Percentiles rank a stretch among this genome's conserved stretches.
These are phyloP conservation scores for Cactoblastis cactorum DNA, from an alignment of 2,888 invertebrate genomes.

Conservation along the genomic window DNA sequence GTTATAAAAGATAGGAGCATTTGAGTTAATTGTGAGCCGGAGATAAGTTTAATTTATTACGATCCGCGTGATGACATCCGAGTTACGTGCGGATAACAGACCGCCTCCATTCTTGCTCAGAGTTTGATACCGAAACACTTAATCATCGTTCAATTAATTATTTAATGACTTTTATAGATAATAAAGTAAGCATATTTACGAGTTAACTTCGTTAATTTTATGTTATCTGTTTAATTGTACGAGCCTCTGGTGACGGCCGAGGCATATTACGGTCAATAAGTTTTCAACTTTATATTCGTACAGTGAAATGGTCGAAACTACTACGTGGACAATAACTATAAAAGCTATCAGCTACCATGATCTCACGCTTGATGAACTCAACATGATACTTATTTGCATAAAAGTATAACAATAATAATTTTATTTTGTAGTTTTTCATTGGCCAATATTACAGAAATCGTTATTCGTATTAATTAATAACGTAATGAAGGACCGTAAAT, in stretches of 20 bases:
- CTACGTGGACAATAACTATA: slow-evolving; percentile 6
- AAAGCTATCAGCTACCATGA: slow-evolving; percentile 2
- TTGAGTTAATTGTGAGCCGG: slow-evolving; percentile 8
- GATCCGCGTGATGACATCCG: slow-evolving; percentile 50
- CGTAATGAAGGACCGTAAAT: too few relatives aligned
- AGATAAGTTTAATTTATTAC: slow-evolving; percentile 29
- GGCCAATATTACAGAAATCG: too few relatives aligned
- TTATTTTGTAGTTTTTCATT: too few relatives aligned
- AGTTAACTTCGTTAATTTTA: slow-evolving; percentile 70
- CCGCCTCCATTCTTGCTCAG: slow-evolving; percentile 31
- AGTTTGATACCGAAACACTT: slow-evolving; percentile 54
- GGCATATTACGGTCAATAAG: slow-evolving; percentile 36
- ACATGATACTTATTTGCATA: neutral
- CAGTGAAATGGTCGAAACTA: slow-evolving; percentile 27
- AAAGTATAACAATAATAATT: too few relatives aligned
- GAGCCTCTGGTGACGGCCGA: slow-evolving; percentile 44
- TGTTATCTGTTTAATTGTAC: slow-evolving; percentile 69
- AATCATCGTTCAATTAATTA: slow-evolving; percentile 77
- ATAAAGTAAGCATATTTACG: slow-evolving; percentile 72
- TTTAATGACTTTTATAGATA: slow-evolving; percentile 76
- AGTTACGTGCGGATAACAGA: slow-evolving; percentile 46
- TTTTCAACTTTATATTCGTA: slow-evolving; percentile 31
- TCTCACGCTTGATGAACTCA: slow-evolving; percentile 1
- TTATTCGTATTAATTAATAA: too few relatives aligned
- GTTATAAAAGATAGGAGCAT: slow-evolving; percentile 10